A percentile compares a stretch with the other conserved stretches of the same genome.
phyloP scores from a whole-genome alignment of 2,888 invertebrate species.

The Phragmatobia fuliginosa region DNA sequence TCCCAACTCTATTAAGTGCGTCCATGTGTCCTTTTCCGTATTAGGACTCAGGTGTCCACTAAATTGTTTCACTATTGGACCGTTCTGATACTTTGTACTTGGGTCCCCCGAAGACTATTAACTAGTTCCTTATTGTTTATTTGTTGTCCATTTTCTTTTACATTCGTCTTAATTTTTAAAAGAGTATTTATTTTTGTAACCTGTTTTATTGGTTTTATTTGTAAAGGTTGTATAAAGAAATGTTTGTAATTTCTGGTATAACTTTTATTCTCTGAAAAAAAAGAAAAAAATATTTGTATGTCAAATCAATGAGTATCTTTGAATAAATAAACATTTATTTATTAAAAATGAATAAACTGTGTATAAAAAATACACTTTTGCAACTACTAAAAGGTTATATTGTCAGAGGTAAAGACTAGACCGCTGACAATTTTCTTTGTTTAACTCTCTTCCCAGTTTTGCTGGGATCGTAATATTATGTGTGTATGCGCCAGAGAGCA shows the following conservation, averaged over 20 bases:
- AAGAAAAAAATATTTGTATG: too few species aligned
- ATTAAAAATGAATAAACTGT: too few species aligned
- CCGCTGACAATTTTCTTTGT: too few species aligned
- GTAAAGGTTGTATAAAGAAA: background rate
- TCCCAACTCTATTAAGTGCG: constrained; percentile 49
- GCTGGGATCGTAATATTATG: too few species aligned
- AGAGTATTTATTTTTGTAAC: background rate
- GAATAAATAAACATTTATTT: too few species aligned
- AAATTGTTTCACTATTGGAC: constrained; percentile 65
- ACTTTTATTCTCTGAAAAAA: background rate
- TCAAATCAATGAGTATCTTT: too few species aligned
- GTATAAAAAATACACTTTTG: background rate
- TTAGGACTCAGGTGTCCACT: constrained; percentile 67
- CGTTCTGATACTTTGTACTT: constrained; percentile 65
- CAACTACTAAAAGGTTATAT: too few species aligned
- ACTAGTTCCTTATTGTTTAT: constrained; percentile 55
- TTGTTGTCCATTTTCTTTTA: constrained; percentile 35
- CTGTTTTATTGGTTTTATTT: too few species aligned
- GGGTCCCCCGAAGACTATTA: constrained; percentile 64
- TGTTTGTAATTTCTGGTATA: background rate
- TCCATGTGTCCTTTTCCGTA: constrained; percentile 41
- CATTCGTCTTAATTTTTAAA: constrained; percentile 41
- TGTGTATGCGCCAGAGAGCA: too few species aligned
- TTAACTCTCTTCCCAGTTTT: too few species aligned
- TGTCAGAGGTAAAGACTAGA: too few species aligned